phyloP scores from a whole-genome alignment of 2,797 vertebrate genomes.

The Ambastaia sidthimunki region DNA sequence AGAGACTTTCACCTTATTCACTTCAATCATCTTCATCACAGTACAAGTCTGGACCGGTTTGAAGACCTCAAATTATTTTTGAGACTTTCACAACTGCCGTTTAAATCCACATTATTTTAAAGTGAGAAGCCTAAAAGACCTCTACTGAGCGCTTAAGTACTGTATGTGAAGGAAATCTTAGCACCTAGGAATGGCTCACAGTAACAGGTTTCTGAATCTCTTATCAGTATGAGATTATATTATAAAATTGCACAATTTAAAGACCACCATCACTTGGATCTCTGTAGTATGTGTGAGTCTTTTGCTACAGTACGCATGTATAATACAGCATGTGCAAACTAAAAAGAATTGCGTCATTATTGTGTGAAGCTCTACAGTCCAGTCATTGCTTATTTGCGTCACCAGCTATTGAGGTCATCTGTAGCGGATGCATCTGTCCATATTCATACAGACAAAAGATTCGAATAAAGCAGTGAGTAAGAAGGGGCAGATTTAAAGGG shows the following conservation, averaged over 20 bases:
- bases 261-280: background rate
- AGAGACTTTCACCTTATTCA: background rate
- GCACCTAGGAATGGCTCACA: background rate
- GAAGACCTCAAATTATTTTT: background rate
- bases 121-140: conserved; percentile 4
- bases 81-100: no score
- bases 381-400: background rate
- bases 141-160: conserved; percentile 1
- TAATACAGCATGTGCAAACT: background rate
- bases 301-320: background rate
- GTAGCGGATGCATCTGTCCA: background rate
- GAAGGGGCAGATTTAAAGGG: no score
- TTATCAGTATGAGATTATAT: background rate
- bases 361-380: background rate
- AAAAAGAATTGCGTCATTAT: background rate
- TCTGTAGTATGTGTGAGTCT: background rate
- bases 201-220: background rate
- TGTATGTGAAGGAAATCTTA: conserved; percentile 17
- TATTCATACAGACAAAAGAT: background rate
- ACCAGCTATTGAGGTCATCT: background rate
- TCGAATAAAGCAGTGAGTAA: background rate
- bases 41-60: background rate
- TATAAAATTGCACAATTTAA: background rate
- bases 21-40: background rate
- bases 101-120: background rate